Conservation (phyloP, 2,888 invertebrate species). For the Plebejus argus region DNA sequence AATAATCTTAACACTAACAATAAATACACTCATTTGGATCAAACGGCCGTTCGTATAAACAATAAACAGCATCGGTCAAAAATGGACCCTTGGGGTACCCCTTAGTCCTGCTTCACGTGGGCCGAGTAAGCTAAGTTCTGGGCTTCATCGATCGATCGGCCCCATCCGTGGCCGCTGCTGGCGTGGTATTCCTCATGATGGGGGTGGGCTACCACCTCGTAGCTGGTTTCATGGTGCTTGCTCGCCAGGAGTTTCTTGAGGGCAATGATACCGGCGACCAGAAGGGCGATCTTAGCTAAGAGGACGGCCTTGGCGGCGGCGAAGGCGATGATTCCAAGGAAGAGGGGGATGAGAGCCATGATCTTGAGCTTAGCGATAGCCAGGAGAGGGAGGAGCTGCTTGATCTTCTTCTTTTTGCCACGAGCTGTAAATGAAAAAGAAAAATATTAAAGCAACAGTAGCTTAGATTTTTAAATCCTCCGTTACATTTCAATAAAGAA, state of each 20-base stretch:
- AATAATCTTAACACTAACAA: constrained; percentile 65
- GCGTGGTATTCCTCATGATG: constrained; percentile 79
- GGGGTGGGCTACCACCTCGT: constrained; percentile 88
- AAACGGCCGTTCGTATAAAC: constrained; percentile 46
- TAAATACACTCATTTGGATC: constrained; percentile 53
- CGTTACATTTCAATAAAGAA: no score
- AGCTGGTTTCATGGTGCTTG: constrained; percentile 85
- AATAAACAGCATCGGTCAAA: constrained; percentile 49
- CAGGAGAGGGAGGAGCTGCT: constrained; percentile 87
- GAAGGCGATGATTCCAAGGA: constrained; percentile 87
- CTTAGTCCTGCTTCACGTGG: constrained; percentile 71
- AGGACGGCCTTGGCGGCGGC: constrained; percentile 93
- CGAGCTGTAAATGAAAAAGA: constrained; percentile 78
- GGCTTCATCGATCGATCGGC: constrained; percentile 75
- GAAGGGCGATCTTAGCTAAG: constrained; percentile 90
- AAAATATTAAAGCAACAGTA: background rate
- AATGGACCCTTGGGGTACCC: constrained; percentile 48
- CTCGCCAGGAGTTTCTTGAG: constrained; percentile 86
- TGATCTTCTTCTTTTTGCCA: constrained; percentile 90
- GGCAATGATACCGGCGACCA: constrained; percentile 87
- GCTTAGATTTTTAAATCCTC: no score
- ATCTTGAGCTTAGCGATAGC: constrained; percentile 89
- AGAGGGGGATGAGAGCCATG: constrained; percentile 88
- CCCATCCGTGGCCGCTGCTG: constrained; percentile 85
- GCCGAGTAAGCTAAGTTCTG: constrained; percentile 82